Base-by-base conservation (phyloP, 2,888 invertebrate species). In the Drepanosiphum platanoidis region DNA sequence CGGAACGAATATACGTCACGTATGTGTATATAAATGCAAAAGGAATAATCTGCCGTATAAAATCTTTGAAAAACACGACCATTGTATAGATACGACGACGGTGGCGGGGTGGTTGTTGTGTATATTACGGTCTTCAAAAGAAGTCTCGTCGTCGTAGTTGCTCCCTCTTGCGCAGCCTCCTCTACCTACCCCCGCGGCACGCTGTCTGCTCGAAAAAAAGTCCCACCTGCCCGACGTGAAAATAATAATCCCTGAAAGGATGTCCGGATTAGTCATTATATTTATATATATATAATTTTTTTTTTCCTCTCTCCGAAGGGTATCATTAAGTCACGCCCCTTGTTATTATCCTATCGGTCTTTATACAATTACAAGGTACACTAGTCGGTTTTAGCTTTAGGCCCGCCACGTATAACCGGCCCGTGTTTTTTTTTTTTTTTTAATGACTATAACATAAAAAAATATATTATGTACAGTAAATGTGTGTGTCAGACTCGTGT, bases 291-390 rank as follows among this genome's bases (percentile, higher is more conserved):
- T 77, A 39, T 27, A 61, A 64, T 61, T 30, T 30, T 61, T 27
- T 42, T 66, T 66, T 34, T 34, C 13, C 9, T 32, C 46, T 46
- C 22, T 52, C 18, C 36, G 34, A 11, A 27, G 34, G 34, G 68
- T 75, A 68, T 68, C 75, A 77, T 84, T 75, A 83, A 66, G 75
- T 77, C 27, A 68, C 83, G 66, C 52, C 83, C 52, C 83, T 83
- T 42, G 74, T 83, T 83, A 75, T 83, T 74, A 84, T 84, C 74
- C 27, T 39, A 81, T 81, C 81, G 81, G 81, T 71, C 30, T 81
- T 58, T 71, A n/a, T n/a, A 71, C 71, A 58, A 71, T 81, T 81
- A 81, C 58, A 81, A 81, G 70, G 39, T 39, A 61, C 15, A 71
- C 58, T 18, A 71, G 58, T 71, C 5, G 70, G 39, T 58, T 80